Evolutionary conservation across 2,888 invertebrate genomes (phyloP).

Genomic region (Ctenicera cuprea): DNA sequence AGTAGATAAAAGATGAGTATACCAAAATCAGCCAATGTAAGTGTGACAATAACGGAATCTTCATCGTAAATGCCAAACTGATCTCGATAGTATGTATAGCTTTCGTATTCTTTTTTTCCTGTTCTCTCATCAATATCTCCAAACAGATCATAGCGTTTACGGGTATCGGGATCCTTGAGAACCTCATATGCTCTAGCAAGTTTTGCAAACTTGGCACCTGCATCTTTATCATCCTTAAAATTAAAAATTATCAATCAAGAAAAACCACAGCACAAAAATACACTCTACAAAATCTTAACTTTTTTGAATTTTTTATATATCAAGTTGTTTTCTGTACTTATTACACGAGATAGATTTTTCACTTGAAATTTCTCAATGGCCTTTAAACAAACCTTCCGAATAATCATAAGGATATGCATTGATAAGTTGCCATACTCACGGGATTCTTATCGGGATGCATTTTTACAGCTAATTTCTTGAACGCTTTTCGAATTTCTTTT

Average conservation of each 20-base stretch:
- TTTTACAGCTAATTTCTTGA: slow-evolving; percentile 82
- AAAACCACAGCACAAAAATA: no score
- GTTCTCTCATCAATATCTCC: slow-evolving; percentile 81
- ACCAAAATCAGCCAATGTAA: slow-evolving; percentile 86
- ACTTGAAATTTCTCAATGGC: not conserved
- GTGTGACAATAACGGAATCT: slow-evolving; percentile 86
- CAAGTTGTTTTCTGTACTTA: no score
- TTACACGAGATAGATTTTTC: no score
- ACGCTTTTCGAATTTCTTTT: slow-evolving; percentile 82
- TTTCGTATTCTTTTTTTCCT: slow-evolving; percentile 82
- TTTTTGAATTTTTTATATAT: no score
- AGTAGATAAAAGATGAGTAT: slow-evolving; percentile 40
- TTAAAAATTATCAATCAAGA: slow-evolving; percentile 28
- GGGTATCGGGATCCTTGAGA: slow-evolving; percentile 86
- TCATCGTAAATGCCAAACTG: slow-evolving; percentile 92
- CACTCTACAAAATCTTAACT: no score
- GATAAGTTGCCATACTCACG: slow-evolving; percentile 62
- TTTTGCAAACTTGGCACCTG: slow-evolving; percentile 85
- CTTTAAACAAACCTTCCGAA: not conserved
- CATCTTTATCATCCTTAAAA: slow-evolving; percentile 81
- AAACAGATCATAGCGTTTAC: slow-evolving; percentile 86
- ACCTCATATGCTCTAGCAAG: slow-evolving; percentile 91
- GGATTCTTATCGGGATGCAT: slow-evolving; percentile 84
- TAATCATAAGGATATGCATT: not conserved
- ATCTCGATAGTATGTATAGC: slow-evolving; percentile 86